A percentile compares a stretch with the other conserved stretches of the same genome.
phyloP scores from a whole-genome alignment of 2,797 vertebrate species.

The Phoebastria nigripes region DNA sequence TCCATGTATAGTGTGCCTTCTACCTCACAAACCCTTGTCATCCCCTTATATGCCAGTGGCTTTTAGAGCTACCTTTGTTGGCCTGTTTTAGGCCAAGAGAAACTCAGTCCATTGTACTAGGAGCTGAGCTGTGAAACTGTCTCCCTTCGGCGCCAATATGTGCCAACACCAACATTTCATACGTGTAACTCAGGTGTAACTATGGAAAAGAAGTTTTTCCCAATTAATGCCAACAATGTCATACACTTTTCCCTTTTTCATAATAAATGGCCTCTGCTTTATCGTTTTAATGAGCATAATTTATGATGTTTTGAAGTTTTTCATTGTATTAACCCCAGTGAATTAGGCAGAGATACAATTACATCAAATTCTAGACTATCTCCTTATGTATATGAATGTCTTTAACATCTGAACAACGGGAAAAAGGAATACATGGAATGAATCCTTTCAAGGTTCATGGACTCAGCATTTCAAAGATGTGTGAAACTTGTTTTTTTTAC shows the following conservation, averaged over 20 bases:
- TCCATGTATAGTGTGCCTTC: neutral
- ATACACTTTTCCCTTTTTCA: neutral
- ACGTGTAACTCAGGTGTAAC: fast-evolving
- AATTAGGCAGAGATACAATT: neutral
- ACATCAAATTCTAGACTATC: neutral
- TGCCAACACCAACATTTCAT: neutral
- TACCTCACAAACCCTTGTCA: fast-evolving
- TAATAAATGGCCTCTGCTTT: neutral
- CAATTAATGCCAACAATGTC: neutral
- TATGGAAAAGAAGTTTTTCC: neutral
- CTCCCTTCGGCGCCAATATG: neutral
- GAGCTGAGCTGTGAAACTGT: neutral
- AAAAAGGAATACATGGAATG: neutral
- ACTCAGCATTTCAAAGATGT: neutral
- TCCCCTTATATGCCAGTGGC: too few relatives aligned
- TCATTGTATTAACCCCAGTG: neutral
- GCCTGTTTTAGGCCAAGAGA: neutral
- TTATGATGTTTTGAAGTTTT: neutral
- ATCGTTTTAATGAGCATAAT: neutral
- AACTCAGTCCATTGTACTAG: neutral
- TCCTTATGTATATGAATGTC: neutral
- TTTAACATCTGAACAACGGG: neutral
- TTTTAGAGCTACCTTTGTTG: neutral
- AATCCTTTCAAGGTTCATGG: neutral
- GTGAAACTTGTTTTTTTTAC: neutral